Percentiles rank a stretch among this genome's conserved stretches.
phyloP scores from a whole-genome alignment of 2,797 vertebrate genomes.

The Tachyglossus aculeatus region DNA sequence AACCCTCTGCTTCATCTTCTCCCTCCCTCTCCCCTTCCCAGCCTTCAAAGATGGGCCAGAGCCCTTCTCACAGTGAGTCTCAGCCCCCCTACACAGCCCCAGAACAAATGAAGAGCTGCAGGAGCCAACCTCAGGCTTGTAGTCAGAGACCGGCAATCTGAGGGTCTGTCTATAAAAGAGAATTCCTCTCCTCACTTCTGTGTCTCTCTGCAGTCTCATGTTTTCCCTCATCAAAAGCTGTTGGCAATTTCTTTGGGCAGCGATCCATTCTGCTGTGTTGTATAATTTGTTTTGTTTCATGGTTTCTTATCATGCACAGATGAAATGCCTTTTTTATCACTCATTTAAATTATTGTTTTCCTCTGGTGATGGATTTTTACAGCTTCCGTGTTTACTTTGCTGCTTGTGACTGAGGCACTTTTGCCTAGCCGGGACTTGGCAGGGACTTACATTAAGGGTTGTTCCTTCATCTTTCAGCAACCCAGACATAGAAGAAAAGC shows the following conservation, averaged over 20 bases:
- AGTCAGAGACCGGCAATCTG: neutral
- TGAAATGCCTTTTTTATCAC: constrained; percentile 63
- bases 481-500: constrained; percentile 11
- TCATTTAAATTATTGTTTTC: constrained; percentile 69
- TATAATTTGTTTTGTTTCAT: constrained; percentile 58
- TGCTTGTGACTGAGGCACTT: constrained; percentile 42
- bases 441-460: constrained; percentile 32
- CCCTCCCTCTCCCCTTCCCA: too few species aligned
- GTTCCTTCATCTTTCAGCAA: constrained; percentile 34
- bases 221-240: constrained; percentile 40
- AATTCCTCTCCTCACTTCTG: neutral
- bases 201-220: constrained; percentile 16
- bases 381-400: constrained; percentile 61
- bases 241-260: constrained; percentile 45
- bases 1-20: too few species aligned
- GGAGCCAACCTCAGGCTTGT: too few species aligned
- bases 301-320: constrained; percentile 59
- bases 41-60: too few species aligned
- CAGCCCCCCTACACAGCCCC: too few species aligned
- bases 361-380: constrained; percentile 57
- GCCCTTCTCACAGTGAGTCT: too few species aligned
- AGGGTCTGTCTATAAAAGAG: neutral
- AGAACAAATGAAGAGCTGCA: too few species aligned
- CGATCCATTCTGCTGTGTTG: constrained; percentile 44
- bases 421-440: constrained; percentile 43